phyloP scores from a whole-genome alignment of 2,797 vertebrate genomes.

The Kryptolebias ocellatus region DNA sequence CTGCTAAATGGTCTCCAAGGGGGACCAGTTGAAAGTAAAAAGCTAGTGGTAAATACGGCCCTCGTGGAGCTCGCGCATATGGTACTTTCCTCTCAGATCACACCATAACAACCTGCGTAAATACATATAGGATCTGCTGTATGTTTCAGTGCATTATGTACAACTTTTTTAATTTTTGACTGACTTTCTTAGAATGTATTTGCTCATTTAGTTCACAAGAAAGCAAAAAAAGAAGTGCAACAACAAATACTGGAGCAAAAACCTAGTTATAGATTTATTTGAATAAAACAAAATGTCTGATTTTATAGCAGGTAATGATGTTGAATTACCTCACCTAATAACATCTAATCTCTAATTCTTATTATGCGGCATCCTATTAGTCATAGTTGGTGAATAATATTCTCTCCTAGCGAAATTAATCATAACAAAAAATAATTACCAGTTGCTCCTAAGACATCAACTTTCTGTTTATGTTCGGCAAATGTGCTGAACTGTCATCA shows the following conservation, averaged over 20 bases:
- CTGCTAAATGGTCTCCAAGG: conserved; percentile 53
- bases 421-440: conserved; percentile 3
- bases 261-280: too few relatives aligned
- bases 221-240: background rate
- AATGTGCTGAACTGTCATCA: background rate
- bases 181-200: background rate
- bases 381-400: too few relatives aligned
- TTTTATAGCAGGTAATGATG: background rate
- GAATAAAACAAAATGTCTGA: background rate
- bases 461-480: background rate
- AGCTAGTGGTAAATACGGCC: conserved; percentile 23
- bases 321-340: background rate
- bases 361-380: too few relatives aligned
- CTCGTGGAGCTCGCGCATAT: conserved; percentile 16
- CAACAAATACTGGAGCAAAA: background rate
- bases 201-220: background rate
- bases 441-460: background rate
- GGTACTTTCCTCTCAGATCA: conserved; percentile 1
- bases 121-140: background rate
- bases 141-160: too few relatives aligned
- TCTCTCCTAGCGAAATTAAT: background rate
- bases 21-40: conserved; percentile 23
- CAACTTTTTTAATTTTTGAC: background rate
- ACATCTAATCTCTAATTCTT: too few relatives aligned
- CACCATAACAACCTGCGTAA: conserved; percentile 8